Percentiles rank a stretch among this genome's conserved stretches.
Conservation (phyloP, 1,140 invertebrate species). For the Apis florea region DNA sequence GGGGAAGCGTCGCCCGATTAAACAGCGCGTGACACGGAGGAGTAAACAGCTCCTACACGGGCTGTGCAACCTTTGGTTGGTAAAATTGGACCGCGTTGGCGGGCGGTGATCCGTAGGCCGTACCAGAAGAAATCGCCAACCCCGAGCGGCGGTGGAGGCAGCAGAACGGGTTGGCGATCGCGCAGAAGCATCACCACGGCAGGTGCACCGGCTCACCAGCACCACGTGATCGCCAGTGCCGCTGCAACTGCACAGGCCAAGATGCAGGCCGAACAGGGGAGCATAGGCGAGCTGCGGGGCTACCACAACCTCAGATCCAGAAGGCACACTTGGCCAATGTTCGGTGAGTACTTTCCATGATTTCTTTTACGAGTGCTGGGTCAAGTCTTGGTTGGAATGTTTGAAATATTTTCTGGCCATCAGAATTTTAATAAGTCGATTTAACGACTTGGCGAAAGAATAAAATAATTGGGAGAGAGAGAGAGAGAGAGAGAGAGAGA, state of each 20-base stretch:
- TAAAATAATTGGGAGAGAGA: too few species aligned
- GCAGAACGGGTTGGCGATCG: conserved; percentile 77
- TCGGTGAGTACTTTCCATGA: conserved; percentile 86
- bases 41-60: not conserved
- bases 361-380: too few species aligned
- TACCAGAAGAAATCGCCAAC: conserved; percentile 79
- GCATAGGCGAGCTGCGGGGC: conserved; percentile 91
- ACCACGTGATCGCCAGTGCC: conserved; percentile 76
- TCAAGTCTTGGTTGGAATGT: too few species aligned
- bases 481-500: too few species aligned
- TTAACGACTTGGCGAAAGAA: too few species aligned
- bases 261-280: conserved; percentile 94
- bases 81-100: not conserved
- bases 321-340: conserved; percentile 92
- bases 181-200: conserved; percentile 79
- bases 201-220: conserved; percentile 75
- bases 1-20: not conserved
- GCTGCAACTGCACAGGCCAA: conserved; percentile 81
- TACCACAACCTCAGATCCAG: conserved; percentile 92
- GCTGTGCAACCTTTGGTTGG: too few species aligned
- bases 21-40: not conserved
- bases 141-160: conserved; percentile 73
- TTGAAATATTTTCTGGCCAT: too few species aligned
- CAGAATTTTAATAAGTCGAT: too few species aligned
- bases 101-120: conserved; percentile 67